phyloP scores from a whole-genome alignment of 2,797 vertebrate genomes.

The Brachymystax lenok region DNA sequence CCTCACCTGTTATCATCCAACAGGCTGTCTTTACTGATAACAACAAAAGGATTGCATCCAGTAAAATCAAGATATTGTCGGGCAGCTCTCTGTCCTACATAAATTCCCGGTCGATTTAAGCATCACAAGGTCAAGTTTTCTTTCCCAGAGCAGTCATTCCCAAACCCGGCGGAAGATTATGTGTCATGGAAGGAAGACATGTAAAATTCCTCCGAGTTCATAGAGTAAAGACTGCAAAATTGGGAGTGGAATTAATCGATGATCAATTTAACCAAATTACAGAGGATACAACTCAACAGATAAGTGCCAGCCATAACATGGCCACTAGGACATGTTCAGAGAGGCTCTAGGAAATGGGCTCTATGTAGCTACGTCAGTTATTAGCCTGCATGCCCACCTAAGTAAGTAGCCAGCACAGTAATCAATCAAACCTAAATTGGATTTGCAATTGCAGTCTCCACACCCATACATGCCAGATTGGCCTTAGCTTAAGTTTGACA shows the following conservation, averaged over 20 bases:
- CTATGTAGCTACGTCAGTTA: conserved; percentile 68
- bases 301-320: conserved; percentile 14
- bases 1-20: conserved; percentile 49
- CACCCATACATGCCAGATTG: conserved; percentile 32
- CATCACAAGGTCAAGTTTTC: conserved; percentile 24
- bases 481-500: conserved; percentile 56
- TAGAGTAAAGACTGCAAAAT: too few species aligned
- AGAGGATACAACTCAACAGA: conserved; percentile 5
- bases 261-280: too few species aligned
- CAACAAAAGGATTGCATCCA: conserved; percentile 34
- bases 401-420: conserved; percentile 61
- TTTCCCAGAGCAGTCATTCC: conserved; percentile 47
- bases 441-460: conserved; percentile 61
- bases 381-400: conserved; percentile 64
- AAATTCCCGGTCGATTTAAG: conserved; percentile 44
- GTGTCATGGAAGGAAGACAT: too few species aligned
- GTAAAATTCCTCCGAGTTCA: too few species aligned
- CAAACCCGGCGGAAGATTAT: conserved; percentile 22
- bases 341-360: conserved; percentile 55
- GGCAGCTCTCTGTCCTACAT: conserved; percentile 32
- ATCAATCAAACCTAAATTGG: conserved; percentile 74
- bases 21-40: conserved; percentile 43
- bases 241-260: not conserved
- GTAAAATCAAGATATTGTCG: conserved; percentile 37
- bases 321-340: conserved; percentile 49